Percentiles rank a stretch among this genome's conserved stretches.
These are phyloP conservation scores for Pseudorasbora parva DNA, from an alignment of 2,113 vertebrate genomes.

Conservation along the genomic window DNA sequence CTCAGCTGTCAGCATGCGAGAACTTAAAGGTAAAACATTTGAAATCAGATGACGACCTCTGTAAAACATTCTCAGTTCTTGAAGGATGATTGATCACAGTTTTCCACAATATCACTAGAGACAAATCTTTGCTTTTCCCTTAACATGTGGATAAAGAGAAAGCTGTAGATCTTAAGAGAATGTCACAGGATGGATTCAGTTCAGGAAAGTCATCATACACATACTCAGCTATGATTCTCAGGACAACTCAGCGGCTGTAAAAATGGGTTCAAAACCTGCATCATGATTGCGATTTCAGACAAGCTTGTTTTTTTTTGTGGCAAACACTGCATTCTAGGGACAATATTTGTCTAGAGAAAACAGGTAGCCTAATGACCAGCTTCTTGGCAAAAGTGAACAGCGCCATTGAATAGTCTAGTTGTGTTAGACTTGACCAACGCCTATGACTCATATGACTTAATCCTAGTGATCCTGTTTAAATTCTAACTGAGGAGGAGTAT, in stretches of 20 bases:
- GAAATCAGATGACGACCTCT: neutral
- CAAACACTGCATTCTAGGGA: neutral
- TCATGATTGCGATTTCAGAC: neutral
- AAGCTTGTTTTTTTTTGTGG: neutral
- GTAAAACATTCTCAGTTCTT: neutral
- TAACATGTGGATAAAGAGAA: neutral
- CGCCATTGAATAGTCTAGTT: neutral
- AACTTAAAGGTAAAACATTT: neutral
- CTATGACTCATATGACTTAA: neutral
- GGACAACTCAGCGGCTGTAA: neutral
- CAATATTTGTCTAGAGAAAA: neutral
- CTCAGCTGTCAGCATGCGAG: neutral
- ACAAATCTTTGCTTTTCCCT: neutral
- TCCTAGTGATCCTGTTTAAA: neutral
- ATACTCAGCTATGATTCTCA: neutral
- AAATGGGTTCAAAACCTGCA: neutral
- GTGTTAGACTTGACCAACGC: neutral
- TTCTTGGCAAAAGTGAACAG: neutral
- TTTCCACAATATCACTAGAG: neutral
- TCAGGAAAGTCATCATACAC: neutral
- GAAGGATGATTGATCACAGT: neutral
- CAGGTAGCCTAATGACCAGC: neutral
- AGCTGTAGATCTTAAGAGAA: constrained; percentile 3
- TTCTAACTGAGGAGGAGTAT: neutral
- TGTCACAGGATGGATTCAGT: neutral